These are phyloP conservation scores for Halcyon leucocephala DNA, from an alignment of 2,797 vertebrate genomes.

Conservation along the genomic window DNA sequence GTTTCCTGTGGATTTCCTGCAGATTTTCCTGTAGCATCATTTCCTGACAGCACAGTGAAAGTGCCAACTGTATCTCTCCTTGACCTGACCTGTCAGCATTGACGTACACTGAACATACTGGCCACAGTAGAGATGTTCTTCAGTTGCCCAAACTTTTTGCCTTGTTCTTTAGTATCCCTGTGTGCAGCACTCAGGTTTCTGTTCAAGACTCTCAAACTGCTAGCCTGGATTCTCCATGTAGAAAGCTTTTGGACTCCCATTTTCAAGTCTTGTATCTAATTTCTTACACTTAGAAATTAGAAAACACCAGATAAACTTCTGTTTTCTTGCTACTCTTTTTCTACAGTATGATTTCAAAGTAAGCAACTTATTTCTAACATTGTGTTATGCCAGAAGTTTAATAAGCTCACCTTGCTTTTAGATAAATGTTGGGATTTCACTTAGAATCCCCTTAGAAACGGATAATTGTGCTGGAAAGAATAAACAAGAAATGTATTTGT, in stretches of 20 bases:
- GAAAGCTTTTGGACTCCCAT: not conserved
- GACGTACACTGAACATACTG: accelerated
- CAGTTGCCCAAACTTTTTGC: not conserved
- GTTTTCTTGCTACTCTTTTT: not conserved
- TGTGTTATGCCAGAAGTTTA: not conserved
- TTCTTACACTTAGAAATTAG: not conserved
- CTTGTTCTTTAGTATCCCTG: not conserved
- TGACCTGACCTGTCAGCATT: not conserved
- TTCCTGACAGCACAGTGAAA: not conserved
- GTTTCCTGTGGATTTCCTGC: not conserved
- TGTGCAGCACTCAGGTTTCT: not conserved
- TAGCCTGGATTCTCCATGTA: not conserved
- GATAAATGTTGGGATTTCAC: not conserved
- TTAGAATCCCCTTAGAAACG: not conserved
- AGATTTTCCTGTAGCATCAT: not conserved
- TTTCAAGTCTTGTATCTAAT: not conserved
- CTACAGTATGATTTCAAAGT: not conserved
- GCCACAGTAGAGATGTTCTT: not conserved
- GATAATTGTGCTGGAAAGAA: not conserved
- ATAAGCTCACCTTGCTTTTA: not conserved
- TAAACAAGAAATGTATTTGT: not conserved
- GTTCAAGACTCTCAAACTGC: not conserved
- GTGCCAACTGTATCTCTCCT: not conserved
- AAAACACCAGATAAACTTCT: not conserved
- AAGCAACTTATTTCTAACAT: not conserved